Evolutionary conservation across 2,113 vertebrate species (phyloP), one percentile per base, ranked within the genome.

Genomic region (Hemiprocne comata): DNA sequence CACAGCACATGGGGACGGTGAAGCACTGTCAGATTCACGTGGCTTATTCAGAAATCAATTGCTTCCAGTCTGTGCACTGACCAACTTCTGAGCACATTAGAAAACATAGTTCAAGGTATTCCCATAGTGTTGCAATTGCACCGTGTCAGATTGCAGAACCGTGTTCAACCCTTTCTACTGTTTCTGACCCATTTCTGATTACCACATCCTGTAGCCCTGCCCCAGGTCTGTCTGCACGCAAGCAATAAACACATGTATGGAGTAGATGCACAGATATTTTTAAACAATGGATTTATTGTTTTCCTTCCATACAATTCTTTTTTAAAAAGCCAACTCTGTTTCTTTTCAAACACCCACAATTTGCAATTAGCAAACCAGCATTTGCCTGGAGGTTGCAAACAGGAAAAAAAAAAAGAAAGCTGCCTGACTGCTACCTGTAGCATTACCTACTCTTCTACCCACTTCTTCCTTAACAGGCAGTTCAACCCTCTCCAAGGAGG

Each of bases 361-460:
- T 20, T 58, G 18, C 28, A 78, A 42, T 71, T 78, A 75, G 7
- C 10, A 69, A 83, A 44, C 4, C 28, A 70, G 1, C 2, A 29
- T 58, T 93, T 64, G 9, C 25, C 58, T 67, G 15, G 13, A 77
- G 15, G n/a, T 29, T 69, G 9, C 7, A 28, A 72, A 7, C 4
- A 3, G 2, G 1, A 3, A 15, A 33, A 23, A 17, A 6, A 14
- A 51, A 6, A 11, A 66, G 19, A 13, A 77, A 69, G 7, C 6
- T 62, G 28, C 28, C 23, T 58, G 38, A 29, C n/a, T 64, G 9
- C 16, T 61, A 57, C 4, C 13, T 72, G 10, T 58, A 75, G 13
- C 5, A 2, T 24, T 33, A 6, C 17, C 20, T 67, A 19, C 16
- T 36, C 20, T 80, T 76, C 38, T 33, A 33, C 10, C 4, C 13